Percentiles rank a stretch among this genome's conserved stretches.
These are phyloP conservation scores for Propithecus coquereli DNA, from an alignment of 2,113 vertebrate species.

Conservation along the genomic window DNA sequence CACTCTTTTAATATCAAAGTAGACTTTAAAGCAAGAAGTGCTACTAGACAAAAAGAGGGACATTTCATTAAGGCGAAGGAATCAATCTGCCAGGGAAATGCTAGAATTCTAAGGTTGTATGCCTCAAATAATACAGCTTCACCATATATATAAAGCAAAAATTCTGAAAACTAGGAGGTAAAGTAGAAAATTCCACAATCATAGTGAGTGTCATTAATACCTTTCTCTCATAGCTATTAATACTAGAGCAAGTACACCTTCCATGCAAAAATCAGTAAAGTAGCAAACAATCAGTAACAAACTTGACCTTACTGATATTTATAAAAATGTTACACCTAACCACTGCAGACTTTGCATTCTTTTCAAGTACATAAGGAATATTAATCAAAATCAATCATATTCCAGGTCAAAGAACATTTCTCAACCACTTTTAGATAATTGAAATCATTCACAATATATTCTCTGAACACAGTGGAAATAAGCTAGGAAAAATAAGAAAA, in stretches of 20 bases:
- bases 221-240: not conserved
- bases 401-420: not conserved
- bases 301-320: not conserved
- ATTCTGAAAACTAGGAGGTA: slow-evolving; percentile 7
- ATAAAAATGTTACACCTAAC: not conserved
- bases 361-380: not conserved
- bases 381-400: not conserved
- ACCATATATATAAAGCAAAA: not conserved
- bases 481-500: slow-evolving; percentile 9
- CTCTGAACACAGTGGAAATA: slow-evolving; percentile 11
- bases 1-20: not conserved
- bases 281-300: not conserved
- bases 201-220: not conserved
- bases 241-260: not conserved
- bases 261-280: not conserved
- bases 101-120: not conserved
- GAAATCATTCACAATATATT: not conserved
- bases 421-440: slow-evolving; percentile 1
- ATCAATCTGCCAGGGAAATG: not conserved
- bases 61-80: not conserved
- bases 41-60: not conserved
- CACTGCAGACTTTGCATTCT: not conserved
- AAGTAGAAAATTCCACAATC: not conserved
- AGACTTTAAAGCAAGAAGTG: not conserved
- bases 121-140: not conserved